A percentile compares a stretch with the other conserved stretches of the same genome.
Conservation (phyloP, 2,113 vertebrate species). For the Ictidomys tridecemlineatus region DNA sequence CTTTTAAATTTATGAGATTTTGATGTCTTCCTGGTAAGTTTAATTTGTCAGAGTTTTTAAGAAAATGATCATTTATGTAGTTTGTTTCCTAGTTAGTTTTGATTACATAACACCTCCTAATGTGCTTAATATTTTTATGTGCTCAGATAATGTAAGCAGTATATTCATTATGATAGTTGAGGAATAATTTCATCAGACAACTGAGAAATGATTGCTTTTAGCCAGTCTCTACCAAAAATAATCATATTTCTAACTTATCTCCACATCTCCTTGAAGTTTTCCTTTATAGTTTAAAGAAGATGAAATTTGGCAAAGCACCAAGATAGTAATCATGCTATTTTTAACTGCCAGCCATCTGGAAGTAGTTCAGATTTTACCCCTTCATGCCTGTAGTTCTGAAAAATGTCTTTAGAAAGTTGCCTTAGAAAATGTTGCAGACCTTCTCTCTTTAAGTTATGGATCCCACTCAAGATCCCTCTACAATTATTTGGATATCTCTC, state of each 20-base stretch:
- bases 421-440: neutral
- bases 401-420: neutral
- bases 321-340: neutral
- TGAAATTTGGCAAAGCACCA: conserved; percentile 44
- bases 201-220: conserved; percentile 53
- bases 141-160: neutral
- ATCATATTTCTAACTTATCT: neutral
- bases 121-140: conserved; percentile 42
- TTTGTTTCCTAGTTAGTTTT: neutral
- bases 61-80: neutral
- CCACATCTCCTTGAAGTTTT: neutral
- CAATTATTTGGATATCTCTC: neutral
- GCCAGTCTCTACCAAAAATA: conserved; percentile 30
- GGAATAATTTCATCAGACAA: conserved; percentile 16
- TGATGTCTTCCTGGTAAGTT: neutral
- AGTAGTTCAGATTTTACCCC: conserved; percentile 21
- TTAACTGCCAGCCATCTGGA: conserved; percentile 61
- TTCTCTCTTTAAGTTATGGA: neutral
- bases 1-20: neutral
- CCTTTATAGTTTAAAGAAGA: conserved; percentile 36
- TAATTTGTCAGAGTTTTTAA: conserved; percentile 19
- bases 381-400: neutral
- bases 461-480: fast-evolving
- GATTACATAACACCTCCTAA: neutral
- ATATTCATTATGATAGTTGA: neutral